phyloP scores from a whole-genome alignment of 2,113 vertebrate genomes.

The Chitala chitala region DNA sequence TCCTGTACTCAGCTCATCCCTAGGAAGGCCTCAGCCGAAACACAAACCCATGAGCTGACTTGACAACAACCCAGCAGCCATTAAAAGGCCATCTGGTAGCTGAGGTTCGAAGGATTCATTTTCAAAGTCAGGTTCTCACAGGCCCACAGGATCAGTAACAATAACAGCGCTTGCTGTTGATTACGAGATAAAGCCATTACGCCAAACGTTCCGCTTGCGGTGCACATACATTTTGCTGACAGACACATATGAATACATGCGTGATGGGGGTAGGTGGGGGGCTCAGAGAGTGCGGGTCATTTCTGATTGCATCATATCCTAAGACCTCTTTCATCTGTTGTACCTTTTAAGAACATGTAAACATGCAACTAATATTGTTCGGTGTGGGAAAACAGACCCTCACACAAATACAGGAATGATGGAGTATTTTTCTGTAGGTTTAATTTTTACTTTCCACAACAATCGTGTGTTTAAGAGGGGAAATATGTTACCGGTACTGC shows the following conservation, averaged over 20 bases:
- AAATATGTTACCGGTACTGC: neutral
- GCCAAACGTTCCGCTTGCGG: no score
- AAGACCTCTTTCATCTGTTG: constrained; percentile 38
- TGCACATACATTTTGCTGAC: no score
- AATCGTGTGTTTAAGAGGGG: neutral
- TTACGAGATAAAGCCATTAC: no score
- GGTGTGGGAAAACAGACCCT: neutral
- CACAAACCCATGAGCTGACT: neutral
- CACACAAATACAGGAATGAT: neutral
- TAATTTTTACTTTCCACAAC: neutral
- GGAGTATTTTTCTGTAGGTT: neutral
- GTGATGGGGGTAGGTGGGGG: no score
- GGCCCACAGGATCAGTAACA: neutral
- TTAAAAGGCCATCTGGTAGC: constrained; percentile 18
- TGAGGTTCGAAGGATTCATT: neutral
- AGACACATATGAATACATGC: no score
- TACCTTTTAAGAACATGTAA: neutral
- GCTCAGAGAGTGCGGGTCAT: neutral
- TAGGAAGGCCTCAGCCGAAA: neutral
- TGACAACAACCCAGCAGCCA: neutral
- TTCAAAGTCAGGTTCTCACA: neutral
- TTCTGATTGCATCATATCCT: constrained; percentile 24
- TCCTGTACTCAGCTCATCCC: no score
- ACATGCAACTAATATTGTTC: neutral
- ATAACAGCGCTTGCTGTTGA: neutral